phyloP scores from a whole-genome alignment of 2,888 invertebrate species.

The Drosophila meridiana region DNA sequence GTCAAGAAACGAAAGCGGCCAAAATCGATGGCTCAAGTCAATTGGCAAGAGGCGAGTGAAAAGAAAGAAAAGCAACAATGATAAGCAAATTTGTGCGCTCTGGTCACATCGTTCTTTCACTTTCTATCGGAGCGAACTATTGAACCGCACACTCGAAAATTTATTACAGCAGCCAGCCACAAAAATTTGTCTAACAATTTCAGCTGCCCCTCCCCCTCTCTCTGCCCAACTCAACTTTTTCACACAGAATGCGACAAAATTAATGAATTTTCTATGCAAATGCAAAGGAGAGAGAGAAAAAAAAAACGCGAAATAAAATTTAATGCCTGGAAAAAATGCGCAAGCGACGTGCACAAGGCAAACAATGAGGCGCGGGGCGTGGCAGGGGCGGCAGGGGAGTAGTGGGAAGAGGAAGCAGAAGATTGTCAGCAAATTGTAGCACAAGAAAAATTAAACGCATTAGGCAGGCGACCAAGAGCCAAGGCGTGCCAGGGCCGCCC shows the following conservation, averaged over 20 bases:
- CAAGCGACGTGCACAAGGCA: slow-evolving; percentile 65
- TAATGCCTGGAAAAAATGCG: slow-evolving; percentile 74
- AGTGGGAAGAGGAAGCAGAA: neutral
- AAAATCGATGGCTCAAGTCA: slow-evolving; percentile 58
- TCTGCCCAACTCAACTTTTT: neutral
- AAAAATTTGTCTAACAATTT: slow-evolving; percentile 73
- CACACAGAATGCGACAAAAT: slow-evolving; percentile 60
- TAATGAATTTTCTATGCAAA: slow-evolving; percentile 81
- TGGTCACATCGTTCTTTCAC: slow-evolving; percentile 41
- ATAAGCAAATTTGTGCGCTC: slow-evolving; percentile 65
- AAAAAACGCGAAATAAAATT: slow-evolving; percentile 78
- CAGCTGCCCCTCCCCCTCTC: neutral
- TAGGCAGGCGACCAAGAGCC: slow-evolving; percentile 57
- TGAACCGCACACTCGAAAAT: slow-evolving; percentile 60
- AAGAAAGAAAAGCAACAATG: slow-evolving; percentile 55
- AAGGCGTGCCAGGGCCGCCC: slow-evolving; percentile 34
- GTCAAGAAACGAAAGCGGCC: slow-evolving; percentile 59
- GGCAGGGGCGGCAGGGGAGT: neutral
- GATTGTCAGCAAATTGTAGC: slow-evolving; percentile 73
- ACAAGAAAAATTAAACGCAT: slow-evolving; percentile 78
- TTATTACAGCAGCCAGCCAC: slow-evolving; percentile 71
- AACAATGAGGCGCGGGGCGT: neutral
- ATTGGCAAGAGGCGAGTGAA: slow-evolving; percentile 55
- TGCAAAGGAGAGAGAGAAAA: slow-evolving; percentile 29
- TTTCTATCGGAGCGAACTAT: slow-evolving; percentile 60